A percentile compares a stretch with the other conserved stretches of the same genome.
Conservation (phyloP, 2,797 vertebrate genomes). For the Periophthalmus magnuspinnatus region DNA sequence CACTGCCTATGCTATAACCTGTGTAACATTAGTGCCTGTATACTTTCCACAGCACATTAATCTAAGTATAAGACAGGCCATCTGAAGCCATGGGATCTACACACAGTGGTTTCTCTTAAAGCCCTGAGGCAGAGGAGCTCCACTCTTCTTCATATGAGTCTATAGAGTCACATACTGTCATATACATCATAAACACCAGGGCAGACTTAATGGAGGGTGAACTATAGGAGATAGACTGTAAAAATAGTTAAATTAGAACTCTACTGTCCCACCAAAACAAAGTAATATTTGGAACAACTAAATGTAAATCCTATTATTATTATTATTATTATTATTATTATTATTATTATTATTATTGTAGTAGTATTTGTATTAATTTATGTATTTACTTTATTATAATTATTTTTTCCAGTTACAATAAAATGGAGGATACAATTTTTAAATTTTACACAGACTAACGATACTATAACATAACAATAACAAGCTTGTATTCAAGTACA, state of each 20-base stretch:
- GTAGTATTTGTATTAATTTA: too few relatives aligned
- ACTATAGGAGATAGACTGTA: constrained; percentile 50
- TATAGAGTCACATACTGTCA: constrained; percentile 48
- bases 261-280: too few relatives aligned
- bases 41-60: constrained; percentile 1
- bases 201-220: constrained; percentile 66
- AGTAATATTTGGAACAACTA: too few relatives aligned
- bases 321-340: too few relatives aligned
- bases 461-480: too few relatives aligned
- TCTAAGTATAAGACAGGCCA: background rate
- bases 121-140: constrained; percentile 48
- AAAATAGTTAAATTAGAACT: background rate
- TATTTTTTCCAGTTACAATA: too few relatives aligned
- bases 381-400: too few relatives aligned
- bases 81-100: background rate
- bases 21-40: background rate
- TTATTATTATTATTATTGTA: too few relatives aligned
- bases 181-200: constrained; percentile 52
- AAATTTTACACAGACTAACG: too few relatives aligned
- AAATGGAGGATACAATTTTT: too few relatives aligned
- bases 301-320: too few relatives aligned
- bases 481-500: too few relatives aligned
- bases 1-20: background rate
- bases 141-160: constrained; percentile 47
- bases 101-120: constrained; percentile 11